Percentiles rank a stretch among this genome's conserved stretches.
These are phyloP conservation scores for Nothoprocta pentlandii DNA, from an alignment of 2,113 vertebrate species.

Conservation along the genomic window DNA sequence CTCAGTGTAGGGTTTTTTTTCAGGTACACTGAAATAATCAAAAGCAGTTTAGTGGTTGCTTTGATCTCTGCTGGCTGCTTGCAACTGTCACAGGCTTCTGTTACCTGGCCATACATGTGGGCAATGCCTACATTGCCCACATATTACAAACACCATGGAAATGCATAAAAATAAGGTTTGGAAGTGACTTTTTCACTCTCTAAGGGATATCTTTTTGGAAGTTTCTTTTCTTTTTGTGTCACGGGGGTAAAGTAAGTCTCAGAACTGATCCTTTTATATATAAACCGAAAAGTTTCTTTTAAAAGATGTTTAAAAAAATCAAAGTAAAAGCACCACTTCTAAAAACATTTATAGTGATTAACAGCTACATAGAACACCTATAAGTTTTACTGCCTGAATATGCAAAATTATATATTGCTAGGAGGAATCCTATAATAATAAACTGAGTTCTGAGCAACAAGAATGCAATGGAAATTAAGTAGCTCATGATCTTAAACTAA, in stretches of 20 bases:
- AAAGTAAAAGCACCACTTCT: background rate
- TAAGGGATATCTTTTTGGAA: background rate
- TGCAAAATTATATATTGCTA: background rate
- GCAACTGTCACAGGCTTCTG: background rate
- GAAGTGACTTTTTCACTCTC: background rate
- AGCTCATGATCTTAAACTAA: background rate
- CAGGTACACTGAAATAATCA: background rate
- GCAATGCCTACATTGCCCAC: background rate
- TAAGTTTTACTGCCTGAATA: background rate
- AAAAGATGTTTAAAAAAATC: background rate
- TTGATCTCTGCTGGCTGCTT: background rate
- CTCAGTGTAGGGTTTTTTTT: background rate
- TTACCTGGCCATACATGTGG: background rate
- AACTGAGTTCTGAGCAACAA: background rate
- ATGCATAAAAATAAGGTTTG: background rate
- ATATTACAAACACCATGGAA: background rate
- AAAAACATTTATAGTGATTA: background rate
- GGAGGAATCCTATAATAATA: background rate
- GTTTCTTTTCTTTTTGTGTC: background rate
- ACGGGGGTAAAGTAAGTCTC: background rate
- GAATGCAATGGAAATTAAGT: background rate
- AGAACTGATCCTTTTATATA: background rate
- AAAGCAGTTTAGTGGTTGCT: background rate
- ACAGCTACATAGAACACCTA: background rate
- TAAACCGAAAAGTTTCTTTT: background rate